A percentile compares a stretch with the other conserved stretches of the same genome.
Conservation (phyloP, 2,113 vertebrate species). For the Sylvia atricapilla region DNA sequence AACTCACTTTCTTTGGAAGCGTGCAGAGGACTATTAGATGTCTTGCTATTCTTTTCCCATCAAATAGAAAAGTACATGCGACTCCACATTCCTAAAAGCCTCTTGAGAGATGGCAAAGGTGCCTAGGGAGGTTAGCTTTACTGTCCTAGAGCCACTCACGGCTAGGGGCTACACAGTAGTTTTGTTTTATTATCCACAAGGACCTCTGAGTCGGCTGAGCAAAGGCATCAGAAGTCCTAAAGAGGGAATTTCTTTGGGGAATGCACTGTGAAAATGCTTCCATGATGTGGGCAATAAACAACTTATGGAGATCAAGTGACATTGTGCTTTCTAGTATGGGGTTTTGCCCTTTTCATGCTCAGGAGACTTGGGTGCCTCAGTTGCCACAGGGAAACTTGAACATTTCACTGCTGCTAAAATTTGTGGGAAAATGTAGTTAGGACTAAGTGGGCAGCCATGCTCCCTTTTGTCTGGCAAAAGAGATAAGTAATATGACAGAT, state of each 20-base stretch:
- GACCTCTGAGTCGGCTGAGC: neutral
- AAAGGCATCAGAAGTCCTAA: neutral
- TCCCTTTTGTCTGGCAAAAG: neutral
- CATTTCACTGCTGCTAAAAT: neutral
- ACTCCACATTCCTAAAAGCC: neutral
- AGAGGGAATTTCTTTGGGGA: neutral
- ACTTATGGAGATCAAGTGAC: neutral
- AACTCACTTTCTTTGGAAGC: neutral
- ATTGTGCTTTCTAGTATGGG: neutral
- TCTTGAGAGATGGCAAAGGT: neutral
- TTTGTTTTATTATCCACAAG: neutral
- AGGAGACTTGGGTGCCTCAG: neutral
- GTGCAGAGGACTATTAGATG: neutral
- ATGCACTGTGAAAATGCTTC: neutral
- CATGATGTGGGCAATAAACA: neutral
- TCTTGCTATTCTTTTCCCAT: neutral
- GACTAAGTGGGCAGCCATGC: neutral
- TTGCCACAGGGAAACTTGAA: neutral
- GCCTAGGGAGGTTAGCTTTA: neutral
- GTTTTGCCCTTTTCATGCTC: neutral
- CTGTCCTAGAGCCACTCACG: neutral
- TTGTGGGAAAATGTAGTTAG: neutral
- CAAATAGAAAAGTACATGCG: neutral
- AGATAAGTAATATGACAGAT: neutral
- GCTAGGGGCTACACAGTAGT: neutral